phyloP scores from a whole-genome alignment of 2,888 invertebrate species.

The Thecocarcelia acutangulata region DNA sequence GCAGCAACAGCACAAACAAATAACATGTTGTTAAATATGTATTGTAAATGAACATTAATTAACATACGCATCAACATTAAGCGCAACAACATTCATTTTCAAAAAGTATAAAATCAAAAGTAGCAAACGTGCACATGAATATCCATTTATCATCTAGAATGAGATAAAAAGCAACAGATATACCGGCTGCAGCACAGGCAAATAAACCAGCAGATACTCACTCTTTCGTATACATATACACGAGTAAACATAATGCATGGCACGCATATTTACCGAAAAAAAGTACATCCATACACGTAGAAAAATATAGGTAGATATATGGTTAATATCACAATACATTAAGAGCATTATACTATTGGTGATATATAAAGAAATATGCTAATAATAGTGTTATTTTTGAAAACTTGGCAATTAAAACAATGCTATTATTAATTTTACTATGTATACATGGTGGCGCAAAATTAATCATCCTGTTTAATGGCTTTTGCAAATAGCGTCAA shows the following conservation, averaged over 20 bases:
- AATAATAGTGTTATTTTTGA: too few relatives aligned
- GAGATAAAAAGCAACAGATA: constrained; percentile 43
- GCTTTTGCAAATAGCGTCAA: too few relatives aligned
- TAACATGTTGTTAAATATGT: constrained; percentile 44
- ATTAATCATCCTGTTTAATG: too few relatives aligned
- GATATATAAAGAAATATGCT: too few relatives aligned
- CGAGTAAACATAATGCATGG: constrained; percentile 1
- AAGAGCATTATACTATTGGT: too few relatives aligned
- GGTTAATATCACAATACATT: too few relatives aligned
- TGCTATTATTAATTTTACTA: too few relatives aligned
- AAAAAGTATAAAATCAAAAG: constrained; percentile 45
- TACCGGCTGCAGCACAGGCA: not conserved
- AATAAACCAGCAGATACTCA: constrained; percentile 17
- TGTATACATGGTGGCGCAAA: too few relatives aligned
- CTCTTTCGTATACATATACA: constrained; percentile 8
- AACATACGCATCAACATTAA: constrained; percentile 63
- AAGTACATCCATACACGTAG: too few relatives aligned
- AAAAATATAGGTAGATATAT: too few relatives aligned
- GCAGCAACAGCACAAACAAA: not conserved
- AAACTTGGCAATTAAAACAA: too few relatives aligned
- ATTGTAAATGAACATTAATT: constrained; percentile 65
- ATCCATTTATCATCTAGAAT: constrained; percentile 59
- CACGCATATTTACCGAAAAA: constrained; percentile 17
- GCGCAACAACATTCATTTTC: constrained; percentile 46
- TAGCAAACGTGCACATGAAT: constrained; percentile 41